Evolutionary conservation across 2,888 invertebrate species (phyloP), one percentile per base, ranked within the genome.

Genomic region (Mechanitis mazaeus): DNA sequence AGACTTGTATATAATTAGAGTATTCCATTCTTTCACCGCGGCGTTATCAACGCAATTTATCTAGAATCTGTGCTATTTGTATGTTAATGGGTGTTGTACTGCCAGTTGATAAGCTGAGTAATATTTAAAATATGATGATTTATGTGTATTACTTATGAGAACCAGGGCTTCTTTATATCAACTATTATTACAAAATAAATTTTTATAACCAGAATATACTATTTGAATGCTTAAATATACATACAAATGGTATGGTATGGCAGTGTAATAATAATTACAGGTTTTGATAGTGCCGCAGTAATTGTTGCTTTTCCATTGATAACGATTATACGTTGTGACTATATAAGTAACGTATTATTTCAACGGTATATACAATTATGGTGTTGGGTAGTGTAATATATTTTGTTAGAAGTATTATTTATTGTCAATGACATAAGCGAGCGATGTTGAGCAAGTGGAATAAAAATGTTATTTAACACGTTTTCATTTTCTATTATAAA

Each of bases 11-110:
- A 75, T 83, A 85, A 86, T 85, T 84, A 85, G 76, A 70, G 68
- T 71, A 70, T 74, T 70, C 74, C 73, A 72, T 84, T 86, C 84
- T 85, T 85, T 85, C 81, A 78, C 82, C 79, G 77, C 70, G 55
- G 69, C 67, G 71, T 82, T 87, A 87, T 87, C 86, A 79, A 72
- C 72, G 79, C 85, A 83, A 85, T 85, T 86, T 83, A 87, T 86
- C 86, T 82, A 78, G 77, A 81, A 81, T 84, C 80, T 79, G 76
- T 79, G 75, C 76, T 84, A 84, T 85, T 84, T 84, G 80, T 84
- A 85, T 87, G 85, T 80, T 85, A 87, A 87, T 86, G 76, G 77
- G 57, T 66, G 63, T 64, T 65, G 76, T 80, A 77, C 75, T 75
- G 75, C 74, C 65, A 60, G 61, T 57, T 28, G 61, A 64, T 66